These are phyloP conservation scores for Aquatica leii DNA, from an alignment of 2,888 invertebrate species.

Conservation along the genomic window DNA sequence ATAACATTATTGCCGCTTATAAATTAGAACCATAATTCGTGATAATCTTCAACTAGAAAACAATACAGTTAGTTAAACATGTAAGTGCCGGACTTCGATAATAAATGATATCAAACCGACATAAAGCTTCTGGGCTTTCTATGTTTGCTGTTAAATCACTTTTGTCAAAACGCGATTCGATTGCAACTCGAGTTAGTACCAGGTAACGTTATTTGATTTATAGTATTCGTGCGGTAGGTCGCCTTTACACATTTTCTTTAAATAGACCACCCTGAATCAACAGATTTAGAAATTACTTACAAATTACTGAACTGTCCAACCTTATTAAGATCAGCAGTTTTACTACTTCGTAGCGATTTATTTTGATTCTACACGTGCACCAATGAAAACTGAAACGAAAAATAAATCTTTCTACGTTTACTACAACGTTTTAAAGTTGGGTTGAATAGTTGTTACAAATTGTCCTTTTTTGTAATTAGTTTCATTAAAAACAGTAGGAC, in stretches of 20 bases:
- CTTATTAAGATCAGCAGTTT: too few relatives aligned
- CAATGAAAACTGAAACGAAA: too few relatives aligned
- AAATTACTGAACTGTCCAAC: too few relatives aligned
- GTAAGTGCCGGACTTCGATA: background rate
- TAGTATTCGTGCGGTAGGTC: conserved; percentile 25
- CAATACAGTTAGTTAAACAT: conserved; percentile 7
- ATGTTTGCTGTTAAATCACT: conserved; percentile 8
- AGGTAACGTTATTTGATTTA: conserved; percentile 18
- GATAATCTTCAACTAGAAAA: conserved; percentile 8
- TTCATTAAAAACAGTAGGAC: too few relatives aligned
- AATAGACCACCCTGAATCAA: conserved; percentile 13
- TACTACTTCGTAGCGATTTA: too few relatives aligned
- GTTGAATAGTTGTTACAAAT: too few relatives aligned
- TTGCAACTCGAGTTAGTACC: background rate
- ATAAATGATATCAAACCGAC: background rate
- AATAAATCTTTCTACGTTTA: too few relatives aligned
- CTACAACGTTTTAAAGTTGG: too few relatives aligned
- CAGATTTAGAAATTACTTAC: conserved; percentile 5
- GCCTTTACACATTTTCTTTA: background rate
- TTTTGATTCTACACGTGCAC: too few relatives aligned
- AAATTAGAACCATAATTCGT: conserved; percentile 16
- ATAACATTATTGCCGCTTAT: conserved; percentile 28
- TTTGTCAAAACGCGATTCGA: conserved; percentile 8
- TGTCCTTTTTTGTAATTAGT: too few relatives aligned
- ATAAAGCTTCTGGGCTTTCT: background rate